A percentile compares a stretch with the other conserved stretches of the same genome.
Conservation (phyloP, 1,140 invertebrate species). For the Drosophila pruinosa region DNA sequence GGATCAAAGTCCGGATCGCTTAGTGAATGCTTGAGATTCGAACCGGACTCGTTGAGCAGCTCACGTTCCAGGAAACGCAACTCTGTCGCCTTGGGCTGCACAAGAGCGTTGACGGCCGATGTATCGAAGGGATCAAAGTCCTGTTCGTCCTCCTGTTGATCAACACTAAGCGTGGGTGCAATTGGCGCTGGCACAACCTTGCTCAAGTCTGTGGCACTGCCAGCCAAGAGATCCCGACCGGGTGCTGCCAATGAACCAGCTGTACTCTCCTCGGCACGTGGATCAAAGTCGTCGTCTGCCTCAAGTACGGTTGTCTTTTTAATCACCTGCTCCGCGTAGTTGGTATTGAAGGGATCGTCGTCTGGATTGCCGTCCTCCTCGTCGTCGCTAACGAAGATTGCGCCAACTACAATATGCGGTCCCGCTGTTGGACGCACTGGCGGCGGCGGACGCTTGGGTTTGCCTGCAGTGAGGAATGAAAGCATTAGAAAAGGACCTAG, state of each 20-base stretch:
- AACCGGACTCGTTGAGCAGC: constrained; percentile 84
- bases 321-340: constrained; percentile 90
- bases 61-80: constrained; percentile 91
- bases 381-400: constrained; percentile 82
- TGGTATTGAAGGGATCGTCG: constrained; percentile 93
- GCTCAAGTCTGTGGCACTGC: constrained; percentile 89
- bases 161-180: constrained; percentile 84
- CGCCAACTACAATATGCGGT: constrained; percentile 76
- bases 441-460: constrained; percentile 50
- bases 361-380: constrained; percentile 82
- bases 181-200: constrained; percentile 88
- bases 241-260: constrained; percentile 35
- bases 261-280: constrained; percentile 85
- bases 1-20: constrained; percentile 91
- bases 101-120: constrained; percentile 88
- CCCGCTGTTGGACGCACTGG: constrained; percentile 75
- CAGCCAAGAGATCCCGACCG: constrained; percentile 87
- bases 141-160: constrained; percentile 83
- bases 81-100: constrained; percentile 89
- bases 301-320: constrained; percentile 88
- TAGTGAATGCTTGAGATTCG: constrained; percentile 83
- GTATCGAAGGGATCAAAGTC: constrained; percentile 94
- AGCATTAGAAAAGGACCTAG: not conserved
- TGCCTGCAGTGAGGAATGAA: constrained; percentile 25
- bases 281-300: constrained; percentile 88